A percentile compares a stretch with the other conserved stretches of the same genome.
phyloP scores from a whole-genome alignment of 2,113 vertebrate species.

The Alaudala cheleensis region DNA sequence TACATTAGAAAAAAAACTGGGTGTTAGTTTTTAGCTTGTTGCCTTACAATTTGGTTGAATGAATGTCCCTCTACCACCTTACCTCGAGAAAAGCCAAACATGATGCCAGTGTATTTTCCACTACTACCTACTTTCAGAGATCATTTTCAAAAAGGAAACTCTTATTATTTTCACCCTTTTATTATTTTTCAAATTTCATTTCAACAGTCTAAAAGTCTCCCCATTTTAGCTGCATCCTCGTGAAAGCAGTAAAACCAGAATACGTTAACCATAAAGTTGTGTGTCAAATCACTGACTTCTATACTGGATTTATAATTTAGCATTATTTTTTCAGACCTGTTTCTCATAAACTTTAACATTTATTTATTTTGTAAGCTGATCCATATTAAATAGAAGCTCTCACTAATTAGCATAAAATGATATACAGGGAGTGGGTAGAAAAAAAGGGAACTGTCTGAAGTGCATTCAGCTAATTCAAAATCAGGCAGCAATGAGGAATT shows the following conservation, averaged over 20 bases:
- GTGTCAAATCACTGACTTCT: neutral
- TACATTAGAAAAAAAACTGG: neutral
- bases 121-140: neutral
- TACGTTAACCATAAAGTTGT: neutral
- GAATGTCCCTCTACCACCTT: neutral
- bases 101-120: neutral
- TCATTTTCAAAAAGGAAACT: neutral
- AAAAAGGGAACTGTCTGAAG: neutral
- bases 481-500: neutral
- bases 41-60: neutral
- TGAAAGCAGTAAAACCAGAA: neutral
- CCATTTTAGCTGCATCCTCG: neutral
- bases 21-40: neutral
- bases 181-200: neutral
- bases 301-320: neutral
- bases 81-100: neutral
- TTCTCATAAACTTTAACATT: neutral
- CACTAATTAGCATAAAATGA: conserved; percentile 2
- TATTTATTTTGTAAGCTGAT: neutral
- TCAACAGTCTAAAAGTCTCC: neutral
- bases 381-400: neutral
- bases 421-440: neutral
- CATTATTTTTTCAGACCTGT: neutral
- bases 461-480: conserved; percentile 14
- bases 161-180: neutral